A percentile compares a stretch with the other conserved stretches of the same genome.
These are phyloP conservation scores for Sander lucioperca DNA, from an alignment of 2,113 vertebrate species.

Conservation along the genomic window DNA sequence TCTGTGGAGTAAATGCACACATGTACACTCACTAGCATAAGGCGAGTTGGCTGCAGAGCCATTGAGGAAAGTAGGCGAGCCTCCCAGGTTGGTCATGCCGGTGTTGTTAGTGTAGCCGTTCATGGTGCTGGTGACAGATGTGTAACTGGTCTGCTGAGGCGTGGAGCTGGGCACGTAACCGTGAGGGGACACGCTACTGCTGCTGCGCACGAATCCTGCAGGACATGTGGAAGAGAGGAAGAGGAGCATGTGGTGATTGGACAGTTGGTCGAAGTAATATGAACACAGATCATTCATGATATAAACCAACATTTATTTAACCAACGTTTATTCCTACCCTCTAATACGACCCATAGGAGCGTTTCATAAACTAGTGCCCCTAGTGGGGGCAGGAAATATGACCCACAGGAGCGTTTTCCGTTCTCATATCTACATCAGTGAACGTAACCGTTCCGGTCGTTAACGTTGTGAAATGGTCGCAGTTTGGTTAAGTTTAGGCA, in stretches of 20 bases:
- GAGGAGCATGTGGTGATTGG: not conserved
- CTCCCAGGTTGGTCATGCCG: constrained; percentile 96
- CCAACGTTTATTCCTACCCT: too few relatives aligned
- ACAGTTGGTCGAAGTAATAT: not conserved
- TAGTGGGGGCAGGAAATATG: too few relatives aligned
- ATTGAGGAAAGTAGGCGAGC: constrained; percentile 97
- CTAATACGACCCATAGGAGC: too few relatives aligned
- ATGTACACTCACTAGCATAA: constrained; percentile 94
- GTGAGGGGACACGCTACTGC: constrained; percentile 97
- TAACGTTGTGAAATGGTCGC: too few relatives aligned
- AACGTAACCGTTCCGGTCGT: too few relatives aligned
- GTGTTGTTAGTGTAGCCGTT: constrained; percentile 94
- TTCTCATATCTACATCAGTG: too few relatives aligned
- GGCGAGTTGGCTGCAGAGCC: constrained; percentile 99
- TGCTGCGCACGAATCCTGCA: constrained; percentile 96
- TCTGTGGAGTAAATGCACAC: not conserved
- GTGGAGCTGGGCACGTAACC: constrained; percentile 98
- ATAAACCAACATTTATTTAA: not conserved
- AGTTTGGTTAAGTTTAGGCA: too few relatives aligned
- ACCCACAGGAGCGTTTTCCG: too few relatives aligned
- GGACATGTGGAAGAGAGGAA: not conserved
- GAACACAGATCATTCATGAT: not conserved
- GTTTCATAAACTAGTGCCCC: too few relatives aligned
- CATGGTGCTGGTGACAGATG: constrained; percentile 97
- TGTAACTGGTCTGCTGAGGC: constrained; percentile 97